These are phyloP conservation scores for Peromyscus nudipes DNA, from an alignment of 2,797 vertebrate genomes.

Conservation along the genomic window DNA sequence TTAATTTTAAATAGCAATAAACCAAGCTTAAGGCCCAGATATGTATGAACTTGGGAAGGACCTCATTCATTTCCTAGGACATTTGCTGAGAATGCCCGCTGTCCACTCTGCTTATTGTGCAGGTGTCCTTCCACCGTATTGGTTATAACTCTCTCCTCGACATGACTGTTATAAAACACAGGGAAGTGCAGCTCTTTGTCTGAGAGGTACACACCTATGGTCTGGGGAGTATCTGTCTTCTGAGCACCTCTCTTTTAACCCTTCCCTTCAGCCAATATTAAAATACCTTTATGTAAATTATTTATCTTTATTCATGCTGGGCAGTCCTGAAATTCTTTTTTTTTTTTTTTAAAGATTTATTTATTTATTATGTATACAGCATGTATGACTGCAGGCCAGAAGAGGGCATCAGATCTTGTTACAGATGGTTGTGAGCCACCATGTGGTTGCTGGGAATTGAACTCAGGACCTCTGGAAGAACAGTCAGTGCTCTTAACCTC, in stretches of 20 bases:
- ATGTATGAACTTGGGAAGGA: background rate
- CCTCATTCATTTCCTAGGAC: background rate
- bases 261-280: too few species aligned
- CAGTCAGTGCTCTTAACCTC: too few species aligned
- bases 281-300: background rate
- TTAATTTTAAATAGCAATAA: background rate
- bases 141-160: background rate
- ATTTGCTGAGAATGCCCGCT: background rate
- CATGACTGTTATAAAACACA: background rate
- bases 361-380: too few species aligned
- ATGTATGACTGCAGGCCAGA: too few species aligned
- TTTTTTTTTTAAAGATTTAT: too few species aligned
- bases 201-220: background rate
- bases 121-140: background rate
- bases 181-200: background rate
- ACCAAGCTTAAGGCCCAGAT: background rate
- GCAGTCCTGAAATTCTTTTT: background rate
- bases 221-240: too few species aligned
- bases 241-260: background rate
- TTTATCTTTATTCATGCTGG: background rate
- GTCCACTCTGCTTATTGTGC: background rate
- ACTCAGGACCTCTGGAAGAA: too few species aligned
- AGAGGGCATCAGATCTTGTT: too few species aligned
- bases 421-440: too few species aligned
- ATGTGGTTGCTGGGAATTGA: too few species aligned